Evolutionary conservation across 2,797 vertebrate species (phyloP).

Genomic region (Otolemur crassicaudatus): DNA sequence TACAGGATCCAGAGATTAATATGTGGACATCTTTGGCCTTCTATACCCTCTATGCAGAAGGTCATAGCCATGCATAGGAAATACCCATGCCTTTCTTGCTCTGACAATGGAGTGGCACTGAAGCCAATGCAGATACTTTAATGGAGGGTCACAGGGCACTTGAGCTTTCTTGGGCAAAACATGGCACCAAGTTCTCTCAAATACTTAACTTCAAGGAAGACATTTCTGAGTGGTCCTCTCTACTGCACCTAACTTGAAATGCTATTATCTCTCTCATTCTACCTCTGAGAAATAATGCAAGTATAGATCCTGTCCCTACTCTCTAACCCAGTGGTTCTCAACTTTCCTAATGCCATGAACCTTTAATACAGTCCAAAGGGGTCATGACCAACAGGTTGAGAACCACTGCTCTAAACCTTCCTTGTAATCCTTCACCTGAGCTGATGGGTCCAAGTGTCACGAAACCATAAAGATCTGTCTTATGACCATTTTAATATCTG

Average conservation of each 20-base stretch:
- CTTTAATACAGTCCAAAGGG: no score
- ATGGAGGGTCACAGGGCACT: background rate
- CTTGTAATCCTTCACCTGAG: background rate
- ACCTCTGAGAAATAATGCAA: conserved; percentile 6
- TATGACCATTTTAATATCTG: background rate
- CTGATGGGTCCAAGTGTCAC: background rate
- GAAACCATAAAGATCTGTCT: background rate
- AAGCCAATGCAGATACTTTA: background rate
- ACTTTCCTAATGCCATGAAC: no score
- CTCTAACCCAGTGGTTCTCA: background rate
- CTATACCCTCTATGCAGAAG: background rate
- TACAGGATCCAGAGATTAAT: background rate
- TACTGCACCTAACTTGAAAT: background rate
- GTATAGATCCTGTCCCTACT: background rate
- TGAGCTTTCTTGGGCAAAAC: background rate
- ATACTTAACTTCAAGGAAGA: background rate
- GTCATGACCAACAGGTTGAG: no score
- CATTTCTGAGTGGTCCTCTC: background rate
- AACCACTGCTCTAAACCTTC: background rate
- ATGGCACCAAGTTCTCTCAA: background rate
- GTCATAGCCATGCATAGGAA: background rate
- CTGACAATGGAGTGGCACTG: background rate
- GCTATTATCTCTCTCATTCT: background rate
- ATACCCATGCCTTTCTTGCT: background rate
- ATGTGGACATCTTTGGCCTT: background rate